These are phyloP conservation scores for Megalonaias nervosa DNA, from an alignment of 1,140 invertebrate species.

Conservation along the genomic window DNA sequence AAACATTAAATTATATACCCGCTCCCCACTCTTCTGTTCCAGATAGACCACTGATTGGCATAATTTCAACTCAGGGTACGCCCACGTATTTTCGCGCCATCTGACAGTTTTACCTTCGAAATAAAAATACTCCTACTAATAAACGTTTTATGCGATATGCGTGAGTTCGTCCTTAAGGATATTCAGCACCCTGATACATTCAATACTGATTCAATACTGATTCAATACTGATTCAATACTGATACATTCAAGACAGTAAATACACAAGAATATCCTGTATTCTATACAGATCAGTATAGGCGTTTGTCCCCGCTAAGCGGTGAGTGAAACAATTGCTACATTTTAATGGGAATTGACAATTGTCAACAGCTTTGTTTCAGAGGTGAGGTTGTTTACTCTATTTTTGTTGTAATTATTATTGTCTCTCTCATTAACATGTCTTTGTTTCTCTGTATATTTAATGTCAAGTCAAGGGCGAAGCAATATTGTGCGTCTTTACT, in stretches of 20 bases:
- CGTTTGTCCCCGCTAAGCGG: slow-evolving; percentile 3
- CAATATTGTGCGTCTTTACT: no score
- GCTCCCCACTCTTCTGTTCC: no score
- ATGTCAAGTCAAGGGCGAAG: no score
- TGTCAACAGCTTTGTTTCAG: slow-evolving; percentile 5
- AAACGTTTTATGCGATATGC: neutral
- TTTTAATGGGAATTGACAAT: slow-evolving; percentile 28
- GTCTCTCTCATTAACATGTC: neutral
- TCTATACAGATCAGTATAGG: slow-evolving; percentile 13
- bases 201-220: no score
- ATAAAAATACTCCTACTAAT: neutral
- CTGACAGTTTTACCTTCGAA: slow-evolving; percentile 1
- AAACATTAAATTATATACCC: no score
- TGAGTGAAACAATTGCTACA: neutral
- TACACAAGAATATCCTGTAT: slow-evolving; percentile 15
- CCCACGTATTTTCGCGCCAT: slow-evolving; percentile 7
- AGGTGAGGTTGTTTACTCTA: slow-evolving; percentile 12
- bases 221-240: slow-evolving; percentile 24
- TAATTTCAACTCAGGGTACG: no score
- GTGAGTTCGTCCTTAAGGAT: slow-evolving; percentile 18
- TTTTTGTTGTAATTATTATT: neutral
- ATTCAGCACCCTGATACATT: slow-evolving; percentile 11
- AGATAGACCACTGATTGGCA: no score
- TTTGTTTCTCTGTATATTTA: slow-evolving; percentile 1
- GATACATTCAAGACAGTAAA: slow-evolving; percentile 5